Evolutionary conservation across 2,888 invertebrate genomes (phyloP).

Genomic region (Scaptomyza cyrtandrae): DNA sequence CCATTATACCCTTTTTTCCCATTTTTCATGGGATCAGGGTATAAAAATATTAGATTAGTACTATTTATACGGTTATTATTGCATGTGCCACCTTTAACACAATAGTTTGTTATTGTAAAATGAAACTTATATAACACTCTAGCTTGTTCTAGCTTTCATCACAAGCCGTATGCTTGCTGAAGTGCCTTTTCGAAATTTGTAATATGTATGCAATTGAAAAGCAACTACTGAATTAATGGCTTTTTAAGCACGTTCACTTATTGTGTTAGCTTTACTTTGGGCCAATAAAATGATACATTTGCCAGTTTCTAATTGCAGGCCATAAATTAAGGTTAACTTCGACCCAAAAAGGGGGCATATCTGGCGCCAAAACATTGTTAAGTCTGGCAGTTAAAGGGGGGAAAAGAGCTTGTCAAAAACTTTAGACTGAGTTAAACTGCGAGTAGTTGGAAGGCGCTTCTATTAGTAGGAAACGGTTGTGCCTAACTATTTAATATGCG

Average conservation of each 20-base stretch:
- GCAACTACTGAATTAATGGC: conserved; percentile 39
- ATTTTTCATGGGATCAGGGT: too few species aligned
- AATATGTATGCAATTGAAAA: conserved; percentile 37
- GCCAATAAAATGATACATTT: conserved; percentile 69
- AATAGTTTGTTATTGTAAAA: too few species aligned
- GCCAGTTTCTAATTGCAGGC: conserved; percentile 73
- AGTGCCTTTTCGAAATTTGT: conserved; percentile 6
- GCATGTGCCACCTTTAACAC: too few species aligned
- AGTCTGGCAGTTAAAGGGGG: conserved; percentile 1
- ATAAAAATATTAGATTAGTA: too few species aligned
- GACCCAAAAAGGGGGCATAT: conserved; percentile 19
- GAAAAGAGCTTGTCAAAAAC: conserved; percentile 58
- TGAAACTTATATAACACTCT: too few species aligned
- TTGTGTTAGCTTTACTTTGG: conserved; percentile 43
- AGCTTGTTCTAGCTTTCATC: too few species aligned
- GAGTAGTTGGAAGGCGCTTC: conserved; percentile 49
- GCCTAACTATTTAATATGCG: conserved; percentile 66
- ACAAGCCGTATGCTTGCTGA: background rate
- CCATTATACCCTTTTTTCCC: too few species aligned
- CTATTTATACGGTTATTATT: too few species aligned
- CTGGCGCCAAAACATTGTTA: conserved; percentile 38
- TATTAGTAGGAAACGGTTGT: conserved; percentile 8
- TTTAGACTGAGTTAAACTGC: conserved; percentile 69
- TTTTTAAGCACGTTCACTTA: conserved; percentile 43
- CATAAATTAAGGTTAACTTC: conserved; percentile 63